Evolutionary conservation across 2,113 vertebrate genomes (phyloP).

Genomic region (Anarrhichthys ocellatus): DNA sequence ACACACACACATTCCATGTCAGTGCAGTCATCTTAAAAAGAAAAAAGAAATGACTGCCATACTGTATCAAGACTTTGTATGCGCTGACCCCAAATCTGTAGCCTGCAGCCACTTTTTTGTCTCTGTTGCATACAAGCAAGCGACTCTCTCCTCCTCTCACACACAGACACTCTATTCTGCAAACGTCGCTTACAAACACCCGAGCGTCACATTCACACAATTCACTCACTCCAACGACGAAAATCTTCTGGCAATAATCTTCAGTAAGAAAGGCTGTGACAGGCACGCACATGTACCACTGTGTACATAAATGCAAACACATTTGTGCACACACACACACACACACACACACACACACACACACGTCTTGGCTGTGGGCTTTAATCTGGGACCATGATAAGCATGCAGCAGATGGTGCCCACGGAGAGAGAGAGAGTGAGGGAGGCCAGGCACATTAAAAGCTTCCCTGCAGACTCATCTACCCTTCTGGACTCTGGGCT

Average conservation of each 20-base stretch:
- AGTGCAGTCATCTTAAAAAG: conserved; percentile 31
- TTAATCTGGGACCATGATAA: conserved; percentile 75
- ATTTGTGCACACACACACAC: neutral
- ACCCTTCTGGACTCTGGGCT: conserved; percentile 69
- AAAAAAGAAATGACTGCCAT: conserved; percentile 35
- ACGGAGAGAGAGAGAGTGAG: conserved; percentile 66
- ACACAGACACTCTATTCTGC: conserved; percentile 21
- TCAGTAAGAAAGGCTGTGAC: conserved; percentile 39
- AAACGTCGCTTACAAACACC: conserved; percentile 32
- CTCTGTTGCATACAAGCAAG: conserved; percentile 30
- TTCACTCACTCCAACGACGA: conserved; percentile 29
- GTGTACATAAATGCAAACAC: conserved; percentile 19
- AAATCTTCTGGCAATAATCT: conserved; percentile 42
- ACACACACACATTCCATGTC: conserved; percentile 7
- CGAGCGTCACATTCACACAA: conserved; percentile 47
- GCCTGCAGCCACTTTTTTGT: conserved; percentile 58
- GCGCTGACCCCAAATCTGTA: conserved; percentile 69
- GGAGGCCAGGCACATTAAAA: conserved; percentile 79
- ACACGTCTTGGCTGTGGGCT: conserved; percentile 67
- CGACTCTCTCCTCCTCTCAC: conserved; percentile 27
- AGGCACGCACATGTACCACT: conserved; percentile 26
- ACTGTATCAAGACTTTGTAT: conserved; percentile 55
- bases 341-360: conserved; percentile 37
- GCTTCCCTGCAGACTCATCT: conserved; percentile 73
- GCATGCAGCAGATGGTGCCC: conserved; percentile 79